Base-by-base conservation (phyloP, 2,113 vertebrate species). In the Athene cunicularia region DNA sequence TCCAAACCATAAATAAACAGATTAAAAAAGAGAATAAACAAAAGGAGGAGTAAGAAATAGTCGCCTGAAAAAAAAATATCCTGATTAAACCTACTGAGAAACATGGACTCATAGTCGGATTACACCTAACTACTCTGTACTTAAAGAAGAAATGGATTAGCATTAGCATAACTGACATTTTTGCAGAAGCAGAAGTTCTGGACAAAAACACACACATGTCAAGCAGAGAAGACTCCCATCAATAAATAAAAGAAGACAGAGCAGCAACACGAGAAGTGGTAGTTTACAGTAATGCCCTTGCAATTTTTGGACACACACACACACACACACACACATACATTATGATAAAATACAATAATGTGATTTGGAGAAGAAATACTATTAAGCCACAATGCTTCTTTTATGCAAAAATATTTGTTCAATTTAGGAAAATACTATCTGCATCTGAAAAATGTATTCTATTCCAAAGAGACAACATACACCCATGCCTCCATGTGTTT, bases 191-290 rank as follows among this genome's bases (percentile, higher is more conserved):
- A 53, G 30, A 49, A 55, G 3, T 41, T 55, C 8, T 37, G 11
- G 9, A 45, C 27, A 58, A 39, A 94, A 92, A 33, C 30, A 80
- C 27, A 7, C 11, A 4, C 0, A 0, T 22, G 2, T 19, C 16
- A 63, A 84, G 15, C 11, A 52, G 12, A 41, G 33, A n/a, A 26
- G 15, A 27, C 6, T 37, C 12, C 8, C 5, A 8, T 55, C 28
- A 55, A 17, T 9, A 47, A 47, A 47, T 45, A 59, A 56, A 75
- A 47, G 47, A 74, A 71, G 12, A 14, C 23, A 60, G 12, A 63
- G 11, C 60, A 85, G 7, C 16, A 79, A 24, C 23, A 71, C 4
- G 35, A 59, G 22, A 63, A 79, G 15, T 5, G 1, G 17, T 14
- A 63, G 13, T 30, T 88, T 72, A 67, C 9, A 79, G 17, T 67